phyloP scores from a whole-genome alignment of 2,888 invertebrate species.

The Acanthosepion pharaonis region DNA sequence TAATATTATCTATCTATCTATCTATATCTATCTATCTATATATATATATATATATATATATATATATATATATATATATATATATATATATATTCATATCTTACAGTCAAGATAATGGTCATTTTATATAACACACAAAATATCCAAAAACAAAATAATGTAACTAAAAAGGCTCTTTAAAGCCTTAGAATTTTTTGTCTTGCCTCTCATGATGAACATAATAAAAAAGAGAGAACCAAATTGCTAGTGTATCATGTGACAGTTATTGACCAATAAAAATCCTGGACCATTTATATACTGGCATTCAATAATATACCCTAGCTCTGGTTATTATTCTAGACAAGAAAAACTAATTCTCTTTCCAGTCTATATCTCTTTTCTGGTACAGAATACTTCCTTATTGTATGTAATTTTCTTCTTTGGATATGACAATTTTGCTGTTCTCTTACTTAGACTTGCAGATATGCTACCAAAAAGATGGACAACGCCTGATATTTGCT shows the following conservation, averaged over 20 bases:
- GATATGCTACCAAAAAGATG: neutral
- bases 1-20: no score
- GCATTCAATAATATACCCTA: neutral
- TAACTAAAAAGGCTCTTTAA: neutral
- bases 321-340: neutral
- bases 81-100: no score
- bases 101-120: neutral
- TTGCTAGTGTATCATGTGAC: neutral
- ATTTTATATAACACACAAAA: neutral
- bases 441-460: neutral
- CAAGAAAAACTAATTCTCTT: neutral
- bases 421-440: neutral
- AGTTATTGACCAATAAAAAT: constrained; percentile 4
- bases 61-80: no score
- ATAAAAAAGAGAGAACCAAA: neutral
- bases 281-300: neutral
- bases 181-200: neutral
- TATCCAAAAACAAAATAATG: neutral
- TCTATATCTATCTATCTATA: no score
- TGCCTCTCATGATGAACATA: neutral
- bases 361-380: neutral
- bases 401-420: neutral
- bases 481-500: neutral
- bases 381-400: neutral
- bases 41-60: no score